Evolutionary conservation across 2,113 vertebrate species (phyloP).

Genomic region (Mesocricetus auratus): DNA sequence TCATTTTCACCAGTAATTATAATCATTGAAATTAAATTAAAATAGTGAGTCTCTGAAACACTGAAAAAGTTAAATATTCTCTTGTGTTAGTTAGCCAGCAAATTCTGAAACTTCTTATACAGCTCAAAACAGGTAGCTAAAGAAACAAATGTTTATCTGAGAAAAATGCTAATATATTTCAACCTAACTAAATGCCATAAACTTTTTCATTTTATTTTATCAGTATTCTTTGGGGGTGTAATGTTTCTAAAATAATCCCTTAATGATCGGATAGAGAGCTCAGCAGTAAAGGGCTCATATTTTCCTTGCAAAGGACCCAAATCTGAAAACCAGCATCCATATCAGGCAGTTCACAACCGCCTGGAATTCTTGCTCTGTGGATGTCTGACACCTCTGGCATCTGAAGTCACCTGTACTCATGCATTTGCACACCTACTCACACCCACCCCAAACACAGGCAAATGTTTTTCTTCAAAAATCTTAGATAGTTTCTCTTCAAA

Average conservation of each 20-base stretch:
- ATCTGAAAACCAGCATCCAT: background rate
- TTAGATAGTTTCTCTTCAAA: background rate
- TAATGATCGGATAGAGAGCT: background rate
- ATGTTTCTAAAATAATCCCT: background rate
- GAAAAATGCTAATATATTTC: background rate
- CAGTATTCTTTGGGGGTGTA: background rate
- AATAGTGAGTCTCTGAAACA: background rate
- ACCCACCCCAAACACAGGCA: background rate
- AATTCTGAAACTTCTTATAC: background rate
- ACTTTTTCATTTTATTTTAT: background rate
- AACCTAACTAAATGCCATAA: background rate
- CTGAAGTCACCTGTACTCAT: background rate
- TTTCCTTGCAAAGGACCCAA: background rate
- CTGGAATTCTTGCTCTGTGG: background rate
- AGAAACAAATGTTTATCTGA: background rate
- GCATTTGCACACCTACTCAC: background rate
- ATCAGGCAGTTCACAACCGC: background rate
- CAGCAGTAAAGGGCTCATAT: background rate
- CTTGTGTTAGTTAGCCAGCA: background rate
- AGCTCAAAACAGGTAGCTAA: background rate
- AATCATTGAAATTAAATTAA: constrained; percentile 32
- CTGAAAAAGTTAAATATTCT: background rate
- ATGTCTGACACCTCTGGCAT: background rate
- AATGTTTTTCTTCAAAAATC: background rate
- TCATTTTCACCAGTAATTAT: background rate